These are phyloP conservation scores for Mesorhabditis sp. DNA, from an alignment of 2,888 invertebrate genomes.

Conservation along the genomic window DNA sequence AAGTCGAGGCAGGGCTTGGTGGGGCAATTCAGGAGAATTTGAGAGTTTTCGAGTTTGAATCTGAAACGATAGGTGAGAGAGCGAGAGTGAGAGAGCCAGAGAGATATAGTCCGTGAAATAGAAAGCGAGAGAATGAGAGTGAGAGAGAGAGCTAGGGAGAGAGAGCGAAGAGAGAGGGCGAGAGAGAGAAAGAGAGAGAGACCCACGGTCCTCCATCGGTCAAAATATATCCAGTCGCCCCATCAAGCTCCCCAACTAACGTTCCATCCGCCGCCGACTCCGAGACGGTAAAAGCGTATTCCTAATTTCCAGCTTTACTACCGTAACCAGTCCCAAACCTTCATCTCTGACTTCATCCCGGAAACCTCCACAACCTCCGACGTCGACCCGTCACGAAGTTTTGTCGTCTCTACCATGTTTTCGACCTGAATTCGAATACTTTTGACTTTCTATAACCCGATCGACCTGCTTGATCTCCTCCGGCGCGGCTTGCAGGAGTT, in stretches of 20 bases:
- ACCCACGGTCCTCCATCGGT: background rate
- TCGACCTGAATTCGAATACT: background rate
- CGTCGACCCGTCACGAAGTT: background rate
- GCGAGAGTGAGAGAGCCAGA: too few species aligned
- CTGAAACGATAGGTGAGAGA: background rate
- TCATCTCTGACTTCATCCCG: too few species aligned
- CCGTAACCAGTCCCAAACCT: too few species aligned
- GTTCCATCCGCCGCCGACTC: background rate
- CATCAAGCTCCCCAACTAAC: background rate
- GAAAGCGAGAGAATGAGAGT: background rate
- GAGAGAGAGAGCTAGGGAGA: background rate
- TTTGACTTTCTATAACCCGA: too few species aligned
- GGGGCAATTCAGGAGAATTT: background rate
- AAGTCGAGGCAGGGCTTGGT: background rate
- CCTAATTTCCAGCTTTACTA: background rate
- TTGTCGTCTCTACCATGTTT: background rate
- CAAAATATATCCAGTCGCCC: background rate
- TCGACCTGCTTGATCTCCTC: too few species aligned
- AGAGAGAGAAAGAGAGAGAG: background rate
- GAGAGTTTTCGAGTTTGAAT: background rate
- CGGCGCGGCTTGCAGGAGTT: too few species aligned
- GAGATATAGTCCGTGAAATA: too few species aligned
- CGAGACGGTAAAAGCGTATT: background rate
- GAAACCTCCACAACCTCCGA: background rate
- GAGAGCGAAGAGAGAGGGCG: background rate